These are phyloP conservation scores for Columba livia DNA, from an alignment of 2,113 vertebrate species.

Conservation along the genomic window DNA sequence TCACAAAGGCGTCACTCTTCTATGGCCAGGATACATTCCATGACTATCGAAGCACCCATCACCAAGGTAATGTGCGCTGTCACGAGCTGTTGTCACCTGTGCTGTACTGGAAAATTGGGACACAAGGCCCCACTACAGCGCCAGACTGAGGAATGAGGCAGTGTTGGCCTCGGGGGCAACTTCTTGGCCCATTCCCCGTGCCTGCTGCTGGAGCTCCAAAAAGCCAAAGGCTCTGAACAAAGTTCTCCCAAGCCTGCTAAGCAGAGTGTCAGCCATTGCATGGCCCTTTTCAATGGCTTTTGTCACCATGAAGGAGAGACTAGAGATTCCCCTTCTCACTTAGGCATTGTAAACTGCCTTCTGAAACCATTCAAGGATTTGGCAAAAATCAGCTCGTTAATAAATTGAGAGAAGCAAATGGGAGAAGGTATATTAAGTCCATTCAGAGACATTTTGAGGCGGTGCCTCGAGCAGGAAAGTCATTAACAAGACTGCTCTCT, in stretches of 20 bases:
- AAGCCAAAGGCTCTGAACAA: not conserved
- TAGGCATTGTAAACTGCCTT: not conserved
- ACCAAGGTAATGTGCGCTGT: conserved; percentile 84
- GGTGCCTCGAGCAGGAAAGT: not conserved
- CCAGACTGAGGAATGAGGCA: not conserved
- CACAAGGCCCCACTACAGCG: not conserved
- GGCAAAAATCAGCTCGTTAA: not conserved
- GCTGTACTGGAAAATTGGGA: not conserved
- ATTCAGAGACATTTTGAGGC: not conserved
- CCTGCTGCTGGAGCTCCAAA: not conserved
- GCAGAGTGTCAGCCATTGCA: not conserved
- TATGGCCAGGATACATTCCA: conserved; percentile 96
- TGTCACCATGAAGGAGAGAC: not conserved
- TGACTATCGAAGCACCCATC: conserved; percentile 98
- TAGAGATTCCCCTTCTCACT: not conserved
- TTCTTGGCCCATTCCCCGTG: not conserved
- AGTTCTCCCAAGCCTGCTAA: not conserved
- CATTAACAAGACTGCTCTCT: not conserved
- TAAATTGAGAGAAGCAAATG: not conserved
- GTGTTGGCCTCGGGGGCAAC: not conserved
- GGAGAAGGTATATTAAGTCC: not conserved
- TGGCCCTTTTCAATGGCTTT: not conserved
- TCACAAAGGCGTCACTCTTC: conserved; percentile 94
- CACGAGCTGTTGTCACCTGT: not conserved
- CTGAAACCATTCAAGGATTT: not conserved